Evolutionary conservation across 1,140 invertebrate species (phyloP), one percentile per base, ranked within the genome.

Genomic region (Armadillidium nasatum): DNA sequence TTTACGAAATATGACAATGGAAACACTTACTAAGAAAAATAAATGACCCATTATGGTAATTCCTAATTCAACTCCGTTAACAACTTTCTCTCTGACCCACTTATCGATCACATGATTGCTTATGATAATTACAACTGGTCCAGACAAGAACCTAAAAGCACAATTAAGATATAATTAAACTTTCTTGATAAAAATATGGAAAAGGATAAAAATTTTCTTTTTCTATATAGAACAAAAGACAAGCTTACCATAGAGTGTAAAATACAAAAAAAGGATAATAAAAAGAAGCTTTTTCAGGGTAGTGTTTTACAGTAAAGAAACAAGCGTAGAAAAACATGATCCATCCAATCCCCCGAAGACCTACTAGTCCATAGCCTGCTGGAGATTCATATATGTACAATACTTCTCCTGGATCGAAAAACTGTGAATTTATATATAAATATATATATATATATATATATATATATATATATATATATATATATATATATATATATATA

Each of bases 61-160:
- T 73, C 90, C 89, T 44, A 92, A 86, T 15, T 94, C 87, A 6
- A 94, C 91, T 13, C 89, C 91, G 79, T 90, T 91, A 0, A 94
- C 92, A 0, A 94, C 89, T 82, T 93, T 95, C 83, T 96, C 94
- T 79, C 95, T 84, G n/a, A 95, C 90, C 94, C 94, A 96, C 84
- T 91, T 90, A 84, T 94, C 92, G 72, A 96, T 90, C 69, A 91
- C 89, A 78, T 90, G 88, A 82, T 93, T 94, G 0, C 92, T 90
- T n/a, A 92, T 89, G 0, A 97, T 82, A 73, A 95, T 91, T 66
- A 93, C 89, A 0, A 92, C 85, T 0, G 93, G 93, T 1, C 90
- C 91, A 1, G 93, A 89, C 82, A 91, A 88, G 84, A 94, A 91
- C 79, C 79, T 80, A 44, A 71, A 71, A 73, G 23, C 6, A 10